Evolutionary conservation across 2,797 vertebrate genomes (phyloP).

Genomic region (Amphiprion clarkii): DNA sequence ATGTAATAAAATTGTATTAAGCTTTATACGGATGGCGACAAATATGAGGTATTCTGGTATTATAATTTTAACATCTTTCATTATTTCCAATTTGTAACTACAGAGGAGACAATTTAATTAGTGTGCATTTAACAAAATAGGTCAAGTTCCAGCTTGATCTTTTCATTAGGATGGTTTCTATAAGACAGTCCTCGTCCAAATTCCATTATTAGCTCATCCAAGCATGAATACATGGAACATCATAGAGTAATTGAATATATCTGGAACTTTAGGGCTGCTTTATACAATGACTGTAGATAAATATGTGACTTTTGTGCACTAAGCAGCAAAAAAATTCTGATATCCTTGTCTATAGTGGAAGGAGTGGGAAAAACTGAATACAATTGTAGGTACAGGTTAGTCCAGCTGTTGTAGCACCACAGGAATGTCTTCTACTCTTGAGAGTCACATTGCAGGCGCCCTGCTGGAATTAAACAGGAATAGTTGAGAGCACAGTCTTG

Average conservation of each 20-base stretch:
- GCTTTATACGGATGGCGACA: slow-evolving; percentile 51
- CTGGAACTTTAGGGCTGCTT: slow-evolving; percentile 36
- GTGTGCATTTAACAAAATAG: slow-evolving; percentile 68
- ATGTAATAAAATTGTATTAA: slow-evolving; percentile 39
- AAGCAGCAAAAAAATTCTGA: slow-evolving; percentile 55
- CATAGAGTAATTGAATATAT: slow-evolving; percentile 34
- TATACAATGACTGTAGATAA: slow-evolving; percentile 37
- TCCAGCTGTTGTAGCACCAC: slow-evolving; percentile 37
- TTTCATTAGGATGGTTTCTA: slow-evolving; percentile 45
- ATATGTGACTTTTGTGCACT: slow-evolving; percentile 38
- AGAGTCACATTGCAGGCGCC: slow-evolving; percentile 29
- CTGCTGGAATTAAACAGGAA: slow-evolving; percentile 12
- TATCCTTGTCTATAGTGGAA: slow-evolving; percentile 19
- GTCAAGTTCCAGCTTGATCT: slow-evolving; percentile 91
- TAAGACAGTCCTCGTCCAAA: slow-evolving; percentile 27
- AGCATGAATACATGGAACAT: slow-evolving; percentile 37
- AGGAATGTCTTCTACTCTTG: slow-evolving; percentile 19
- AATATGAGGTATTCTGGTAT: slow-evolving; percentile 77
- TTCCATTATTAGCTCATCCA: slow-evolving; percentile 28
- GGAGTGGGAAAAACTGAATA: slow-evolving; percentile 33
- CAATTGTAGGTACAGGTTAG: slow-evolving; percentile 43
- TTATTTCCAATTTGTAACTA: slow-evolving; percentile 60
- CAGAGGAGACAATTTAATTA: slow-evolving; percentile 65
- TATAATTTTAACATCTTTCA: slow-evolving; percentile 54
- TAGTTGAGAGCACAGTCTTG: slow-evolving; percentile 13